Base-by-base conservation (phyloP, 2,888 invertebrate genomes). In the Macropis europaea region DNA sequence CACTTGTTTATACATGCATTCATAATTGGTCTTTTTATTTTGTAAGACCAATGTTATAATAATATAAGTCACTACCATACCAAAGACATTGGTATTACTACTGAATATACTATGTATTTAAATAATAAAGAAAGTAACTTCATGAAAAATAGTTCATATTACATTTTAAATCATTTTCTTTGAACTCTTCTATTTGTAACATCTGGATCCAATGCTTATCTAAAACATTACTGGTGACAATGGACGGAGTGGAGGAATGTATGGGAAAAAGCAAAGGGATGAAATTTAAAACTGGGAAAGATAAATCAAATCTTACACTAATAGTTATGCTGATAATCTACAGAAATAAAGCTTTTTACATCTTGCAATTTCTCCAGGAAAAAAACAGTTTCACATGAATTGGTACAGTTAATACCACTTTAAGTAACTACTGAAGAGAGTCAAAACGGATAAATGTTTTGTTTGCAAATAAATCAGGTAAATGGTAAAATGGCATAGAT, bases 201-300 rank as follows among this genome's bases (percentile, higher is more conserved):
- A 53, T 78, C 76, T 81, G 81, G 78, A 81, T 76, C 47, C 74
- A 81, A 81, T 70, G 72, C 74, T 62, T 15, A 32, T 54, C 43
- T 73, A 82, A 77, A 28, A 53, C 42, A 80, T 72, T 63, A 73
- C 48, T 64, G 52, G 76, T 22, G 6, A 64, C 68, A 74, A 77
- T 82, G 82, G 82, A 82, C 81, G 81, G 81, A 82, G 62, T 76
- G 63, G 60, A 78, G 62, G 62, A 81, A 81, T 78, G 80, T 52
- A 61, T 42, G 72, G 43, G 32, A 59, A 53, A 50, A 73, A 71
- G 17, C 26, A 40, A 64, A 53, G 11, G 50, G 40, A 26, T 64
- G 45, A 68, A 50, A 53, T 63, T 54, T 17, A 47, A 56, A 9
- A 15, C 17, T 43, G 32, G 47, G 38, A 52, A 30, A 61, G 60